Base-by-base conservation (phyloP, 2,113 vertebrate genomes). In the Chionis minor region DNA sequence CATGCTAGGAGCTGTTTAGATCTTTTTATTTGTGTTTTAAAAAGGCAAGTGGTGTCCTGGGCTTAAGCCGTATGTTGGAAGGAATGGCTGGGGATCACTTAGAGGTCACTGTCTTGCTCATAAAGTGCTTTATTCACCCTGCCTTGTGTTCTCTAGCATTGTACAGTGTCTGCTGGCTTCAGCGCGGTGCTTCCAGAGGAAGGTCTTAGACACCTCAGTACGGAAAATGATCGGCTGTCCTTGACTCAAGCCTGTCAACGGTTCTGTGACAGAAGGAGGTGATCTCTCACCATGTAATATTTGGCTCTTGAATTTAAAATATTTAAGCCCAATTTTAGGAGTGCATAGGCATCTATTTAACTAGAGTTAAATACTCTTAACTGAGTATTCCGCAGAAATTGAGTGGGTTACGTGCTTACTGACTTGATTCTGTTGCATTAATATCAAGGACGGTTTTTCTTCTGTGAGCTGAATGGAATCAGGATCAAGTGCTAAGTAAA, bases 401-500 rank as follows among this genome's bases (percentile, higher is more conserved):
- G 91, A 91, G 92, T 91, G 78, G 62, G 59, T 88, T 96, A 73
- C 14, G 42, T 95, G 91, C 86, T 65, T 91, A 61, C 81, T 0
- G 9, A 33, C 84, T 92, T 7, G 71, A 86, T 86, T 91, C 81
- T 91, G 67, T 71, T 71, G 84, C 89, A 70, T 86, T 96, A 92
- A 83, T 83, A 92, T 93, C 81, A 83, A 95, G 90, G 78, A 72
- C 87, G 91, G 85, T 91, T 94, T 95, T 96, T 94, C 85, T 90
- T 66, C 89, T 77, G 79, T 83, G 93, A 80, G 84, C 90, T 96
- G 96, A 97, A 95, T 96, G 87, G 81, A 94, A 95, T 91, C 81
- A 81, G 94, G 91, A 96, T 95, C 81, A 80, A 97, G 93, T 88
- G 74, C 89, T 81, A 96, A 96, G 96, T 95, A 87, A 96, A 95